Evolutionary conservation across 2,797 vertebrate species (phyloP), one percentile per base, ranked within the genome.

Genomic region (Dallia pectoralis): DNA sequence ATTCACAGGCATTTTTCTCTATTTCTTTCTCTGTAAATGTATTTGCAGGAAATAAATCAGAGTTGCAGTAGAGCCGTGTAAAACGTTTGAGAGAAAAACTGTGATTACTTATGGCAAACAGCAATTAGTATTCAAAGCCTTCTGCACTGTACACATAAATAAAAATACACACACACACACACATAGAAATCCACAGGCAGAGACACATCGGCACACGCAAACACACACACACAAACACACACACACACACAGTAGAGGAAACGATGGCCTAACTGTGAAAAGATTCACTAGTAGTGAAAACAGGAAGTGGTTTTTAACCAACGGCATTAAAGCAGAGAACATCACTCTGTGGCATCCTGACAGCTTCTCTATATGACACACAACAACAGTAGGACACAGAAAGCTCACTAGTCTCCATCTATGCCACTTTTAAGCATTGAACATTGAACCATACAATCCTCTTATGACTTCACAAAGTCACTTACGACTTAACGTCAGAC

Each of bases 221-320:
- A 70, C 19, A 70, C 30, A 56, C 56, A 70, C 29, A 70, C 30
- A 56, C 53, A 19, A n/a, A 49, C 49, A 56, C 25, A 70, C 68
- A 56, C 68, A 70, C 29, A 70, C 30, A 56, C 53, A 19, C 49
- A 6, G 15, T 56, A 87, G 87, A 91, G 91, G 89, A 91, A 92
- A 89, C 53, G 71, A 83, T 91, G 86, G 88, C 85, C 86, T 87
- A 92, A 91, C 90, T 88, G 89, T 90, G 87, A 90, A 86, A 91
- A 89, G 89, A 90, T 91, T 89, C 87, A 84, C 87, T 88, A 84
- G 88, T 88, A 74, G 79, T 88, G 89, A 65, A 90, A 91, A 91
- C 89, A 91, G 91, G 91, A 92, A 90, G 91, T 87, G 90, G 91
- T 92, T 88, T 44, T 25, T 14, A 69, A 88, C 81, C 86, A 90